Conservation (phyloP, 2,113 vertebrate species). For the Tinamus guttatus region DNA sequence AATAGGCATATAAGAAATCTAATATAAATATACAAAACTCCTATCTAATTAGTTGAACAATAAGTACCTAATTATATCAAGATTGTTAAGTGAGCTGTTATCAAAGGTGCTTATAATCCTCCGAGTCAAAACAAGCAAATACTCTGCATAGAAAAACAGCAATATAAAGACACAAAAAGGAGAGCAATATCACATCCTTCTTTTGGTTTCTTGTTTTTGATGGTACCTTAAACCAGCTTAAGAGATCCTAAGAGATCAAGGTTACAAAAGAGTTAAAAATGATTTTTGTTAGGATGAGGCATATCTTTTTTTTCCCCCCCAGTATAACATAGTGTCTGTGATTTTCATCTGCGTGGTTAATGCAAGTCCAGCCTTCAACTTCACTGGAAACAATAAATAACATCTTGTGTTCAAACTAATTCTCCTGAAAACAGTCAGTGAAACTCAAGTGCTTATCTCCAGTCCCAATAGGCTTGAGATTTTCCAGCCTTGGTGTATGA, state of each 20-base stretch:
- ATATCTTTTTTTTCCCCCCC: background rate
- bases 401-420: background rate
- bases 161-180: background rate
- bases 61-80: background rate
- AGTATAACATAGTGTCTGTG: background rate
- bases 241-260: background rate
- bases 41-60: too few relatives aligned
- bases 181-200: background rate
- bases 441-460: background rate
- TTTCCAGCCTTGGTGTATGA: constrained; percentile 18
- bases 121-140: background rate
- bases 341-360: background rate
- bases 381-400: background rate
- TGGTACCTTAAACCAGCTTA: background rate
- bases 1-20: background rate
- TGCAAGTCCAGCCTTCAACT: background rate
- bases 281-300: background rate
- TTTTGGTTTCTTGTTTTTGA: background rate
- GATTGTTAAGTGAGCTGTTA: background rate
- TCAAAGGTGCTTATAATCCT: background rate
- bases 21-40: too few relatives aligned
- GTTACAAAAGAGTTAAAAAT: background rate
- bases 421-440: background rate
- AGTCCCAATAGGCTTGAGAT: background rate
- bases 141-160: background rate